A percentile compares a stretch with the other conserved stretches of the same genome.
Evolutionary conservation across 2,888 invertebrate species (phyloP).

Genomic region (Pseudoips prasinana): DNA sequence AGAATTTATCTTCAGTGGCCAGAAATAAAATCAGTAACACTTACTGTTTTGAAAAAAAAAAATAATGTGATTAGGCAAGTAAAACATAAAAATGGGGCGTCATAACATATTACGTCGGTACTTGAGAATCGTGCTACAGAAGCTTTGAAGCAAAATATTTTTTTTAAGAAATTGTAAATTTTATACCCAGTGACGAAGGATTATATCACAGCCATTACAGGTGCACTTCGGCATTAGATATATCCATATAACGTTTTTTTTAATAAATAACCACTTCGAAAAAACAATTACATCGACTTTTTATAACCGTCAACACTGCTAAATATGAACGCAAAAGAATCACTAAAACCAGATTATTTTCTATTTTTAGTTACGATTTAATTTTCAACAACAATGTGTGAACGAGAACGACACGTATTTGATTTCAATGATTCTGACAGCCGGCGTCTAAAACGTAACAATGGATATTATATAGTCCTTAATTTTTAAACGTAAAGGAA

Average conservation of each 20-base stretch:
- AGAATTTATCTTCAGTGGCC: too few relatives aligned
- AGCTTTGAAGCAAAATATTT: slow-evolving; percentile 39
- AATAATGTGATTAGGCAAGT: too few relatives aligned
- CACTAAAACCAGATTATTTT: slow-evolving; percentile 33
- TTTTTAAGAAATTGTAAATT: slow-evolving; percentile 30
- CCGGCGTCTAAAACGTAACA: slow-evolving; percentile 44
- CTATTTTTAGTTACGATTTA: slow-evolving; percentile 14
- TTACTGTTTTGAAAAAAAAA: too few relatives aligned
- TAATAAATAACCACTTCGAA: slow-evolving; percentile 45
- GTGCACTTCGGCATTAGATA: slow-evolving; percentile 70
- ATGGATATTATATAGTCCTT: slow-evolving; percentile 18
- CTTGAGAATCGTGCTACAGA: slow-evolving; percentile 44
- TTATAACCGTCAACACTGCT: slow-evolving; percentile 37
- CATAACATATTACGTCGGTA: too few relatives aligned
- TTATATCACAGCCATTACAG: slow-evolving; percentile 72
- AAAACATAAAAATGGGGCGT: too few relatives aligned
- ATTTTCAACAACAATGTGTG: slow-evolving; percentile 37
- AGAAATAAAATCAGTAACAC: too few relatives aligned
- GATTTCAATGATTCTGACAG: slow-evolving; percentile 52
- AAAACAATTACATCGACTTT: slow-evolving; percentile 7
- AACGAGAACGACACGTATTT: slow-evolving; percentile 59
- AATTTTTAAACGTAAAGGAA: slow-evolving; percentile 26
- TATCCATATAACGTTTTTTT: slow-evolving; percentile 55
- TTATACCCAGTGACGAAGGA: slow-evolving; percentile 70
- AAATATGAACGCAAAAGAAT: slow-evolving; percentile 34